phyloP scores from a whole-genome alignment of 2,888 invertebrate genomes.

The Biston stratarius region DNA sequence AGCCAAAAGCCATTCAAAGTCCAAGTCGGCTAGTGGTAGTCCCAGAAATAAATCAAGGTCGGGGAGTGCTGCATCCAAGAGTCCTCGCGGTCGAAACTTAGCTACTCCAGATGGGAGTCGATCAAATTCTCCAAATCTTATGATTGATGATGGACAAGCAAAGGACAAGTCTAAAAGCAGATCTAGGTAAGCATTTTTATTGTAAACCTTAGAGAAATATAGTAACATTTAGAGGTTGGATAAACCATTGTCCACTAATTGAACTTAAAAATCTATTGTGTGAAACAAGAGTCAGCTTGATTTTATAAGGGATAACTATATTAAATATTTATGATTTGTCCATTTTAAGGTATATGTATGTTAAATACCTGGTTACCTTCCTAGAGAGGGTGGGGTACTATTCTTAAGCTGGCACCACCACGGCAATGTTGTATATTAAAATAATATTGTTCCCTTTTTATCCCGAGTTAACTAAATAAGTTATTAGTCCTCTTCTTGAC shows the following conservation, averaged over 20 bases:
- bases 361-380: no score
- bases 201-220: not conserved
- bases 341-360: no score
- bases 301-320: no score
- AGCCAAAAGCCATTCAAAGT: slow-evolving; percentile 37
- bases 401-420: no score
- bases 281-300: no score
- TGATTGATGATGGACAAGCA: slow-evolving; percentile 80
- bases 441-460: no score
- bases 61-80: slow-evolving; percentile 45
- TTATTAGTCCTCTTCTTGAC: not conserved
- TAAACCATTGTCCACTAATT: no score
- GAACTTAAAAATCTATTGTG: no score
- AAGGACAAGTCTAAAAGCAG: slow-evolving; percentile 75
- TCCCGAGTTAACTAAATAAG: no score
- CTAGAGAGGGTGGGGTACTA: no score
- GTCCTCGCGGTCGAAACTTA: slow-evolving; percentile 66
- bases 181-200: slow-evolving; percentile 64
- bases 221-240: not conserved
- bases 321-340: no score
- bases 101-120: slow-evolving; percentile 68
- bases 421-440: no score
- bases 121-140: slow-evolving; percentile 83
- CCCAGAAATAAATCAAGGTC: slow-evolving; percentile 49
- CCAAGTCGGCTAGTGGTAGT: slow-evolving; percentile 41